Evolutionary conservation across 2,113 vertebrate species (phyloP), one percentile per base, ranked within the genome.

Genomic region (Irena cyanogastra): DNA sequence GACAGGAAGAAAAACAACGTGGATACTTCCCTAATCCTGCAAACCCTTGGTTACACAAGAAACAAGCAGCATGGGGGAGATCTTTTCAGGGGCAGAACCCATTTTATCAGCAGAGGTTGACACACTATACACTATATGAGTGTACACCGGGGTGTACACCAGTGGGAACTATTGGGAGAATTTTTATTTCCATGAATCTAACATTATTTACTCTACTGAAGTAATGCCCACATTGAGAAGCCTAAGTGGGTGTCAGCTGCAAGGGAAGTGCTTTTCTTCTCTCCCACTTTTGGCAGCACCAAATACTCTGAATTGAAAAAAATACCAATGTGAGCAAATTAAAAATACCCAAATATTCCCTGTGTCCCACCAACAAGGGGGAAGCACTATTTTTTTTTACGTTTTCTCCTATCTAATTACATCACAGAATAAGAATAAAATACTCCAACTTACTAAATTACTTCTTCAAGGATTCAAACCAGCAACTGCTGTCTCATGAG

Each of bases 11-110:
- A 91, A 42, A 79, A 26, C 11, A 70, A 54, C 13, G 7, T 15
- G 16, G 28, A 64, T 68, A 37, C 10, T 39, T 65, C 26, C 53
- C n/a, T 57, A n/a, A 83, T 66, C 20, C 66, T 70, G 42, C 16
- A 85, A 86, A 88, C 74, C n/a, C n/a, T 61, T 66, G 19, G 10
- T 66, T 91, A 76, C 45, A 79, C 13, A 83, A 66, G 50, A 59
- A 89, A 66, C 14, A 64, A 75, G 28, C 27, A 60, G 45, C 15
- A 42, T 14, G 41, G 70, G 7, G 33, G 63, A 44, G 7, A 84
- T 13, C 22, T 69, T 87, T 79, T 47, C 41, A 76, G 54, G 19
- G 12, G 4, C 21, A 90, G 54, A 83, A 61, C 13, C 1, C 23
- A 35, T 50, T 87, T 82, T 79, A 53, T 79, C 66, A 78, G 45